These are phyloP conservation scores for Chaenogobius annularis DNA, from an alignment of 2,113 vertebrate genomes.

Conservation along the genomic window DNA sequence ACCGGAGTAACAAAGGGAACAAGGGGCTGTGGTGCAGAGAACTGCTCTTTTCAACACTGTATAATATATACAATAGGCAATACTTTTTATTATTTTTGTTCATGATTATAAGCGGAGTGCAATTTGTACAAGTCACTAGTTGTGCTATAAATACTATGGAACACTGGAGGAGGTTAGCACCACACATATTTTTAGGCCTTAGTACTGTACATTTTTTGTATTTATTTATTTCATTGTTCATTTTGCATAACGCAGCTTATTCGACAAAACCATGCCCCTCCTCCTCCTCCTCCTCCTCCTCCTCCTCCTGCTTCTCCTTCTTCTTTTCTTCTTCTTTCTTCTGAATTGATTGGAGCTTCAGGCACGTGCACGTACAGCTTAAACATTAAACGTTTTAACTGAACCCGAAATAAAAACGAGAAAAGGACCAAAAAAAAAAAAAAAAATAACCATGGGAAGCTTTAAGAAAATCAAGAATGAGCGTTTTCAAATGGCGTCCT, in stretches of 20 bases:
- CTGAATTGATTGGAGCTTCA: conserved; percentile 90
- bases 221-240: conserved; percentile 75
- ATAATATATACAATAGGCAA: conserved; percentile 99
- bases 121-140: conserved; percentile 99
- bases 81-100: conserved; percentile 98
- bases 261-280: conserved; percentile 87
- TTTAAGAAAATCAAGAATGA: conserved; percentile 77
- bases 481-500: conserved; percentile 95
- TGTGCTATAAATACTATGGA: conserved; percentile 99
- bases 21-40: conserved; percentile 92
- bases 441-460: conserved; percentile 78
- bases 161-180: conserved; percentile 98
- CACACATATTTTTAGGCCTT: conserved; percentile 99
- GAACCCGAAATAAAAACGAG: conserved; percentile 86
- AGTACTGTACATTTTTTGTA: conserved; percentile 96
- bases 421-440: conserved; percentile 48
- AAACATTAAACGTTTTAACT: conserved; percentile 85
- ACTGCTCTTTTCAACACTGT: conserved; percentile 84
- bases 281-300: conserved; percentile 39
- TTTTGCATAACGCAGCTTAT: conserved; percentile 99
- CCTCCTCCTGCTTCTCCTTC: conserved; percentile 44
- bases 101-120: conserved; percentile 99
- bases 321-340: background rate
- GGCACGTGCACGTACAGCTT: conserved; percentile 98
- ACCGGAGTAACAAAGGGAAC: conserved; percentile 84